A percentile compares a stretch with the other conserved stretches of the same genome.
These are phyloP conservation scores for Synaphobranchus kaupii DNA, from an alignment of 2,797 vertebrate genomes.

Conservation along the genomic window DNA sequence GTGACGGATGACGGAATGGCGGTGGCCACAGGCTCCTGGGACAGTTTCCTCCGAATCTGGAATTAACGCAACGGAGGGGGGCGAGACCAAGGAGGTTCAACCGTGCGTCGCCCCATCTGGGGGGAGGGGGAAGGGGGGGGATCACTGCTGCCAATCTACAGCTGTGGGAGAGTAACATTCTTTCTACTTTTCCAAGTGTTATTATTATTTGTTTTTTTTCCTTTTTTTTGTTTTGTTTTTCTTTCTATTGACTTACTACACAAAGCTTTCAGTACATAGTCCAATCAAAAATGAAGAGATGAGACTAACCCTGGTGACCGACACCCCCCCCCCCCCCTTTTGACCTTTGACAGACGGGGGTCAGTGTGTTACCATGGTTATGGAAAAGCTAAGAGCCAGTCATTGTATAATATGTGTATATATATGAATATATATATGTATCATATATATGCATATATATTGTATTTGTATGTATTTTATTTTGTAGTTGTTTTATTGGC, in stretches of 20 bases:
- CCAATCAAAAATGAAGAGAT: conserved; percentile 67
- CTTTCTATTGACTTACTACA: conserved; percentile 77
- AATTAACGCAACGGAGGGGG: conserved; percentile 69
- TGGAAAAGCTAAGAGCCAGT: conserved; percentile 75
- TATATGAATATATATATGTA: conserved; percentile 70
- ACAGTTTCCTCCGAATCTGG: conserved; percentile 91
- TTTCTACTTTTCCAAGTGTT: conserved; percentile 81
- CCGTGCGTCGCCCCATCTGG: not conserved
- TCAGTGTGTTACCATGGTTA: conserved; percentile 71
- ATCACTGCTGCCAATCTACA: conserved; percentile 79
- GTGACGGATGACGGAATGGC: conserved; percentile 87
- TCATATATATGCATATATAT: conserved; percentile 77
- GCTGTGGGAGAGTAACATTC: conserved; percentile 75
- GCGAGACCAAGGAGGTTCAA: not conserved
- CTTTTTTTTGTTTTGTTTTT: conserved; percentile 46
- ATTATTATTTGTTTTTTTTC: conserved; percentile 37
- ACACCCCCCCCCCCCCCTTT: conserved; percentile 30
- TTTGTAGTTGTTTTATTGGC: conserved; percentile 68
- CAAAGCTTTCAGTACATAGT: conserved; percentile 77
- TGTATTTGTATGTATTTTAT: conserved; percentile 74
- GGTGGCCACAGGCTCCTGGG: conserved; percentile 88
- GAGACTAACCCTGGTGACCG: conserved; percentile 64
- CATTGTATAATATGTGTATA: conserved; percentile 71
- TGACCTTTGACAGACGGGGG: conserved; percentile 65
- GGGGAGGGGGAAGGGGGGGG: conserved; percentile 51